Base-by-base conservation (phyloP, 1,140 invertebrate genomes). In the Octopus sinensis region DNA sequence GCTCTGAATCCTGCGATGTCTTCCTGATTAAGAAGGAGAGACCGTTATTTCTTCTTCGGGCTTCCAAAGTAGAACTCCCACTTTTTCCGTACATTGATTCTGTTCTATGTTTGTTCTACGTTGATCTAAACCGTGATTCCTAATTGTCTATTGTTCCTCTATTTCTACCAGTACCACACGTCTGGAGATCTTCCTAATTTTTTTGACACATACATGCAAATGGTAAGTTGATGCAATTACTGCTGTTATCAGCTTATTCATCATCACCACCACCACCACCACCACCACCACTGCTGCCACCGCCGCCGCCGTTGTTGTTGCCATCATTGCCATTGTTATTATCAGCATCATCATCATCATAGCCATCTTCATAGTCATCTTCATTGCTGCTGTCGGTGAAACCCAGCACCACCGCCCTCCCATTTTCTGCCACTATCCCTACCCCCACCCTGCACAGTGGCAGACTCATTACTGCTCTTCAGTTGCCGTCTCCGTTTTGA, bases 181-280 rank as follows among this genome's bases (percentile, higher is more conserved):
- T 23, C 43, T 77, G 76, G 76, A 77, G 76, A 77, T 43, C 76
- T 77, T 77, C 76, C 76, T 30, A n/a, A 43, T 77, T 77, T 77
- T 13, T 77, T 77, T 52, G 76, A 53, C 52, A 43, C 7, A 5
- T 43, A 52, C 17, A 77, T 77, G 76, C 75, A 76, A 76, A 17
- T 76, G 75, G 76, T 77, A 77, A 77, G 76, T 77, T 51, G 6
- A 6, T 10, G 7, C 7, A 17, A 51, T 9, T 9, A 17, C 52
- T 77, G 76, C 52, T 77, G 30, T 77, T 43, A 77, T 77, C 17
- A 77, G 76, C 43, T 13, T 77, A 13, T 73, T 23, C 68, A 73
- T 73, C 30, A n/a, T 13, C 68, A 13, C 4, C 56, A 12, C 56
- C 9, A 62, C 9, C 9, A 9, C 56, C 30, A 9, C 56, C 30